These are phyloP conservation scores for Drosophila kurseongensis DNA, from an alignment of 1,140 invertebrate genomes.

Conservation along the genomic window DNA sequence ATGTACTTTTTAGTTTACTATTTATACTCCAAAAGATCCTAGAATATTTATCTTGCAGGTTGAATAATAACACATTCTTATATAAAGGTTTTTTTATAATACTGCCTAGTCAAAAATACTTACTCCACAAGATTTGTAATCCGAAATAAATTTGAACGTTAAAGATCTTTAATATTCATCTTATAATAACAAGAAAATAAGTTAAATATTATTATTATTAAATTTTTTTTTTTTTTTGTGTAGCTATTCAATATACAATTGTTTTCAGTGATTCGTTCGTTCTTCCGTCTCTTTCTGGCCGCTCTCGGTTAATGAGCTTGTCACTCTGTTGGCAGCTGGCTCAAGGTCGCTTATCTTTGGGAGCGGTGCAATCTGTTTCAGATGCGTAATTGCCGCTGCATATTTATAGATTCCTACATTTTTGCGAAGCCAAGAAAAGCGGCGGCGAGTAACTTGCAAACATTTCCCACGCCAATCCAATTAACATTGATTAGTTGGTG, in stretches of 20 bases:
- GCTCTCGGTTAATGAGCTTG: constrained; percentile 56
- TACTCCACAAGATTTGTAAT: no score
- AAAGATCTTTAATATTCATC: neutral
- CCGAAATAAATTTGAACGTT: no score
- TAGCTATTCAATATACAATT: no score
- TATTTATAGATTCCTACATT: constrained; percentile 48
- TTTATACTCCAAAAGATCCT: no score
- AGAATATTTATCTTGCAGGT: no score
- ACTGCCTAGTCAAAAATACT: no score
- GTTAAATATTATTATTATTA: no score
- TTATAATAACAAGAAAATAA: neutral
- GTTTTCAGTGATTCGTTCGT: neutral
- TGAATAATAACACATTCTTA: no score
- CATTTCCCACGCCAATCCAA: constrained; percentile 52
- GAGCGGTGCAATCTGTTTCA: constrained; percentile 39
- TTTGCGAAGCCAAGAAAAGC: constrained; percentile 19
- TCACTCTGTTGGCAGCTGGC: constrained; percentile 59
- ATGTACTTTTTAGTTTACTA: no score
- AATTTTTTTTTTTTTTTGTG: no score
- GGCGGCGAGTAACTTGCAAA: constrained; percentile 26
- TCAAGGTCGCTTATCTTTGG: constrained; percentile 47
- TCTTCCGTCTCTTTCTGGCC: constrained; percentile 12
- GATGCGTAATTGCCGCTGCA: constrained; percentile 56
- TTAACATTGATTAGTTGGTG: constrained; percentile 73
- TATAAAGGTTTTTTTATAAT: no score